Base-by-base conservation (phyloP, 1,140 invertebrate genomes). In the Zaprionus camerounensis region DNA sequence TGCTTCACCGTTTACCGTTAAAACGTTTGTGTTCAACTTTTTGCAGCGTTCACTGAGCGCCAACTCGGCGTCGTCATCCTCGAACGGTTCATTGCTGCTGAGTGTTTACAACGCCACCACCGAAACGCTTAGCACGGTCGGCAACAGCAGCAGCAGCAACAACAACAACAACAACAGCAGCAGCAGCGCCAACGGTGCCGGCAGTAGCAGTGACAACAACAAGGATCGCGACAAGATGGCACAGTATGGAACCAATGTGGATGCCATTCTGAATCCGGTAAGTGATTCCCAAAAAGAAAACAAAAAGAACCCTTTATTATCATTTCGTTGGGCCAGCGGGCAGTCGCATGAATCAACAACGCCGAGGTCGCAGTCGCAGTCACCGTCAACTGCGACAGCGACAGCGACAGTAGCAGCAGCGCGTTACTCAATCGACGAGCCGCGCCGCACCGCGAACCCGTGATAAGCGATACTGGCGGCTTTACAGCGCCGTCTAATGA, bases 231-330 rank as follows among this genome's bases (percentile, higher is more conserved):
- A 63, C 44, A 91, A 85, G 58, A 88, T 87, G 76, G 13, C 86
- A 20, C 78, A 91, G 24, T 61, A 80, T 71, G 81, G 84, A 13
- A 68, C 83, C n/a, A 77, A 87, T 79, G 82, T 92, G 70, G 91
- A 92, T 36, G 91, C 88, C 51, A 92, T 92, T 65, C 71, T 92
- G 20, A 92, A 86, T 80, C 91, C 91, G 64, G 91, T 92, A 77
- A 86, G 87, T 78, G 31, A 24, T 9, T 58, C 6, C 53, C 53
- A 24, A n/a, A 31, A 3, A 6, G 2, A 26, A 49, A 59, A 17
- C 12, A 63, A 24, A n/a, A 64, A 34, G 9, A 11, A 41, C 38
- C 31, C n/a, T 24, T 44, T 70, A 3, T 28, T 44, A 76, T 58
- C 53, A 17, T 28, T 11, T 5, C 41, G 20, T 15, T 34, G 6